Conservation (phyloP, 1,140 invertebrate species). For the Parasteatoda tepidariorum region DNA sequence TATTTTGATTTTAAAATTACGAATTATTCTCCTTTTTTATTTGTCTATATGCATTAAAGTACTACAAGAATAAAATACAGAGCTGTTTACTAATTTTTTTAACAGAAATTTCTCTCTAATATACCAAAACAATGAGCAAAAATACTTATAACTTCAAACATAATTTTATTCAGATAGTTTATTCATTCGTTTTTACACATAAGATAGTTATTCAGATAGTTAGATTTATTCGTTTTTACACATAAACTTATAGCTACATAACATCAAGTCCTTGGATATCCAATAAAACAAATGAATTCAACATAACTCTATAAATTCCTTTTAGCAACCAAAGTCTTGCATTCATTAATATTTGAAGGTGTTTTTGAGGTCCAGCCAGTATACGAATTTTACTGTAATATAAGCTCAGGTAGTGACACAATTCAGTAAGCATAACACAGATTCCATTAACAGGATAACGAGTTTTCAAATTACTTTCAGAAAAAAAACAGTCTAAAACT, state of each 20-base stretch:
- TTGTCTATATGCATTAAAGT: too few relatives aligned
- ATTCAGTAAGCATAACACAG: constrained; percentile 16
- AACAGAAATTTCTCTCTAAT: too few relatives aligned
- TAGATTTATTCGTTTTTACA: too few relatives aligned
- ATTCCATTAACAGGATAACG: constrained; percentile 11
- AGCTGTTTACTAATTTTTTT: too few relatives aligned
- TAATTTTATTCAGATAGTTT: too few relatives aligned
- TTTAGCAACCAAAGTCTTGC: constrained; percentile 40
- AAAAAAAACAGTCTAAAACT: background rate
- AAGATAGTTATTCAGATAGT: too few relatives aligned
- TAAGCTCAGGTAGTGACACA: constrained; percentile 24
- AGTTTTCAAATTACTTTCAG: background rate
- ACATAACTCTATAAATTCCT: constrained; percentile 27
- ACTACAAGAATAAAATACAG: too few relatives aligned
- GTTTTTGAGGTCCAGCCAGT: constrained; percentile 20
- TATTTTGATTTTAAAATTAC: too few relatives aligned
- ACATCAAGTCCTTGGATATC: constrained; percentile 17
- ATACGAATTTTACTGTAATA: constrained; percentile 46
- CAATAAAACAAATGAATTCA: constrained; percentile 18
- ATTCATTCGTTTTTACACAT: too few relatives aligned
- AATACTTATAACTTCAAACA: too few relatives aligned
- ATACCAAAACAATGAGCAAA: too few relatives aligned
- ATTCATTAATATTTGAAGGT: constrained; percentile 39
- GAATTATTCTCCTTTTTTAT: too few relatives aligned
- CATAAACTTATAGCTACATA: constrained; percentile 18